Base-by-base conservation (phyloP, 2,113 vertebrate species). In the Trochalopteron elliotii region DNA sequence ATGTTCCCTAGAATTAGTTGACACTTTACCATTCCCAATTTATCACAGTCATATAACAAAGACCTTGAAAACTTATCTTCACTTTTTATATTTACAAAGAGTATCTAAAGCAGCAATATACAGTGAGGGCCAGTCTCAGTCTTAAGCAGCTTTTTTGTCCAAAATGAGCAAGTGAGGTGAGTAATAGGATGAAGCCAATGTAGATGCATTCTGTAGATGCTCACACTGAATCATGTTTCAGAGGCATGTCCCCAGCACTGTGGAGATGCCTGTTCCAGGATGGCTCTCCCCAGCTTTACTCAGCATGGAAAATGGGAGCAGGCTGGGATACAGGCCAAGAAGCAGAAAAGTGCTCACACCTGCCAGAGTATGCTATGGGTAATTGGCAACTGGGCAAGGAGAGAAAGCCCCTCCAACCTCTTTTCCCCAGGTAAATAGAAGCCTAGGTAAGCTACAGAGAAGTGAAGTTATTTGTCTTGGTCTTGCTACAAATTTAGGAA, bases 311-410 rank as follows among this genome's bases (percentile, higher is more conserved):
- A 88, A 39, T 59, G 35, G 14, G 35, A 10, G 21, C 49, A 64
- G 70, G 27, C 5, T 52, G 39, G 47, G 18, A 42, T n/a, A 42
- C 2, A 20, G 57, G 13, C 31, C 28, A 53, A 59, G 85, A 53
- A 81, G 45, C 11, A 40, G 55, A 33, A 87, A 57, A 68, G 10
- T 33, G 7, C 7, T 52, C 0, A 0, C 15, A 45, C 10, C 23
- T 18, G 10, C 33, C 60, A 74, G 10, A 35, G 15, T 16, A 21
- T 55, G 18, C 27, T 28, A 22, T 15, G 7, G 6, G 5, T 35
- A 82, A 55, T 1, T 59, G 8, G 5, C 27, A 91, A 31, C 6
- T 15, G 28, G 23, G 9, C 2, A 0, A 71, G n/a, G 28, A 70
- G 0, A 94, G 42, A 75, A 86, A 82, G 27, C 24, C 63, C 13